Evolutionary conservation across 2,113 vertebrate species (phyloP).

Genomic region (Lutjanus erythropterus): DNA sequence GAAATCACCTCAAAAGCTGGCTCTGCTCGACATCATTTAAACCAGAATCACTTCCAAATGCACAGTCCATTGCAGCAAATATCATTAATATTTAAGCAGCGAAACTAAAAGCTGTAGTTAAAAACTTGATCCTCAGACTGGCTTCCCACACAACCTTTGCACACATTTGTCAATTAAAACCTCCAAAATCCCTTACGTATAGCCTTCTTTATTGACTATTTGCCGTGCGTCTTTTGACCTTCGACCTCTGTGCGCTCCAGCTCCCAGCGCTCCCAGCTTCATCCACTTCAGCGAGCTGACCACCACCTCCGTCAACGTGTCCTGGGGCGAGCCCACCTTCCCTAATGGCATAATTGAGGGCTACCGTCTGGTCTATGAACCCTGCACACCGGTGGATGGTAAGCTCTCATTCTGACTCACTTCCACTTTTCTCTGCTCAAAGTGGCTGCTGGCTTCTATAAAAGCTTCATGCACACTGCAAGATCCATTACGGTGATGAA

Average conservation of each 20-base stretch:
- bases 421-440: neutral
- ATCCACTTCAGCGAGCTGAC: constrained; percentile 98
- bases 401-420: constrained; percentile 49
- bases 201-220: neutral
- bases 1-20: no score
- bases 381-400: constrained; percentile 93
- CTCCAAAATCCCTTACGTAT: neutral
- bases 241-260: constrained; percentile 72
- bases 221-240: neutral
- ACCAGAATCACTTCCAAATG: no score
- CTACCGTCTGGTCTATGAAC: constrained; percentile 94
- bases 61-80: no score
- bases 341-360: constrained; percentile 95
- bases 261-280: constrained; percentile 92
- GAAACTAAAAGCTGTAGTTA: no score
- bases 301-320: constrained; percentile 97
- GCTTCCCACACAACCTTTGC: neutral
- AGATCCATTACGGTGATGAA: neutral
- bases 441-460: constrained; percentile 40
- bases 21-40: no score
- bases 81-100: no score
- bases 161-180: neutral
- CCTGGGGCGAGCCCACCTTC: constrained; percentile 92
- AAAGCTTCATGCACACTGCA: constrained; percentile 38
- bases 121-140: no score